Conservation (phyloP, 2,888 invertebrate genomes). For the Papilio elwesi region DNA sequence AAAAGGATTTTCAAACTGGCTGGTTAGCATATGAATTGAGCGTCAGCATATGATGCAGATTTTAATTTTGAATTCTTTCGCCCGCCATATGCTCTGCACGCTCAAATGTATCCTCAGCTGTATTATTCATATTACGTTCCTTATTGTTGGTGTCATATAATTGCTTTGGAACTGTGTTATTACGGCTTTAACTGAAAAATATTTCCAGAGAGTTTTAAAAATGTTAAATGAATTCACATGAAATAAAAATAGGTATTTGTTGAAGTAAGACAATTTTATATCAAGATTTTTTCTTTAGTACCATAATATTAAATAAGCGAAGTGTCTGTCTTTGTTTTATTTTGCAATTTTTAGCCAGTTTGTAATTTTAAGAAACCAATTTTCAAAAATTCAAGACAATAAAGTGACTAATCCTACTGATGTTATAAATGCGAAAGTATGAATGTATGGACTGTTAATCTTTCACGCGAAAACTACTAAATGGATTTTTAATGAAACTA, state of each 20-base stretch:
- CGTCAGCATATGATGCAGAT: conserved; percentile 46
- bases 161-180: conserved; percentile 36
- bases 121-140: conserved; percentile 6
- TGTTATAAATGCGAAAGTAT: too few relatives aligned
- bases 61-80: conserved; percentile 55
- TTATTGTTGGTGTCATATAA: conserved; percentile 35
- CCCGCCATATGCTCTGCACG: conserved; percentile 51
- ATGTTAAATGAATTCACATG: not conserved
- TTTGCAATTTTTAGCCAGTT: not conserved
- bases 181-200: conserved; percentile 15
- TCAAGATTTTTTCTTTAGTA: too few relatives aligned
- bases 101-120: conserved; percentile 49
- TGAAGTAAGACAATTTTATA: too few relatives aligned
- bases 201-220: not conserved
- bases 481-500: too few relatives aligned
- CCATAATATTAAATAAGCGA: too few relatives aligned
- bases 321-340: not conserved
- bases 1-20: conserved; percentile 37
- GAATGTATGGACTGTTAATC: too few relatives aligned
- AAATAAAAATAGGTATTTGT: too few relatives aligned
- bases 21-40: conserved; percentile 40
- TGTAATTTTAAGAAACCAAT: too few relatives aligned
- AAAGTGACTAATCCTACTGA: too few relatives aligned
- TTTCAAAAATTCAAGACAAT: too few relatives aligned
- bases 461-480: too few relatives aligned